Evolutionary conservation across 2,888 invertebrate genomes (phyloP), one percentile per base, ranked within the genome.

Genomic region (Synanthedon formicaeformis): DNA sequence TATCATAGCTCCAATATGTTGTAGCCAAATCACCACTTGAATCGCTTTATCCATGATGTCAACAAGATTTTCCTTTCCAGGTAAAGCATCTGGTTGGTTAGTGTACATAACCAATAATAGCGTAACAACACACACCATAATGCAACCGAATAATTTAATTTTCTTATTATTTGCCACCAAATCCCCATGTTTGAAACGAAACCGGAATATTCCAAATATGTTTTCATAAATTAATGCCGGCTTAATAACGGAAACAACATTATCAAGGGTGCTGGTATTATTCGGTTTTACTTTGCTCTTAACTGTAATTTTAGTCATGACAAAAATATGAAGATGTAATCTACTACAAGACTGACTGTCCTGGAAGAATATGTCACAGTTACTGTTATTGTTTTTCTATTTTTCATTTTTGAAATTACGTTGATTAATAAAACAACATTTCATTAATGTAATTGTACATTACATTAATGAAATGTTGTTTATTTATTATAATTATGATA

Each of bases 161-260:
- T 34, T 48, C 48, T 41, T 41, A 41, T 52, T 52, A 18, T 50
- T 51, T 18, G 27, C 27, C 8, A 18, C 14, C 10, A 58, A 23
- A 16, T 40, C 27, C 2, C 54, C 45, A n/a, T 53, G 49, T 11
- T 40, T 16, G 8, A 51, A 48, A 6, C 53, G 52, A 40, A 57
- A 57, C 52, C 58, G 45, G 23, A 57, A 55, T 51, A 55, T 54
- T 40, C 55, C 56, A 40, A 57, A 53, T 6, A 54, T 13, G 8
- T 41, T 50, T 41, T 54, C 58, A 12, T 34, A 14, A 6, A 50
- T 6, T 16, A 53, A 16, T 4, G 53, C n/a, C 18, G 55, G 56
- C 45, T 48, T 48, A 11, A 48, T 48, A 11, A 16, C 4, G 2
- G 13, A 48, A 5, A 48, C 14, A 48, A 48, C 14, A 48, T 48